A percentile compares a stretch with the other conserved stretches of the same genome.
Conservation (phyloP, 2,113 vertebrate genomes). For the Capra hircus region DNA sequence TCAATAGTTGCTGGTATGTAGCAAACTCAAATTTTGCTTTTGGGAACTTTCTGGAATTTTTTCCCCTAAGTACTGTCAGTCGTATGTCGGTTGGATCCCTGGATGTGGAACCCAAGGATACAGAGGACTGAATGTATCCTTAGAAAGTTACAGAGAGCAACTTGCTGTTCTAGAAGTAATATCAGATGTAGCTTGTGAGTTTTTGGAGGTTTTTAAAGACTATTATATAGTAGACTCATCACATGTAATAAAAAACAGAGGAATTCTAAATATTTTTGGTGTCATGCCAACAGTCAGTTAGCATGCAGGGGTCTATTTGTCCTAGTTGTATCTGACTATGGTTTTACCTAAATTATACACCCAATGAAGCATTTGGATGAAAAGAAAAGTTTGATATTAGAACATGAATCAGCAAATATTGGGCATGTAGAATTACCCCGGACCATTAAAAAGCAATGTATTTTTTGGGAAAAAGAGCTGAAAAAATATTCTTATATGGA, state of each 20-base stretch:
- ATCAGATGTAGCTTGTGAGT: neutral
- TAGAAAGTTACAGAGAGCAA: neutral
- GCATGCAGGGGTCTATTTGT: neutral
- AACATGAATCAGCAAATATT: constrained; percentile 8
- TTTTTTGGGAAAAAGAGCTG: neutral
- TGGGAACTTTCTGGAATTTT: neutral
- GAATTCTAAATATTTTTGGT: constrained; percentile 9
- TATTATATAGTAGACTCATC: neutral
- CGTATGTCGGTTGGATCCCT: neutral
- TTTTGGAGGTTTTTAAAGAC: constrained; percentile 23
- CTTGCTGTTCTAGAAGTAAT: neutral
- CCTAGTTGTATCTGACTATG: neutral
- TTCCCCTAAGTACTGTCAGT: neutral
- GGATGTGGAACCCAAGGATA: neutral
- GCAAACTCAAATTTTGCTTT: neutral
- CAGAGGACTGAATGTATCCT: neutral
- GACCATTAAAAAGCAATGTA: constrained; percentile 14
- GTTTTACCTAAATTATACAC: constrained; percentile 12
- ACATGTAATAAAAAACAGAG: neutral
- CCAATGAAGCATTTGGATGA: constrained; percentile 1
- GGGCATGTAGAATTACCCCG: neutral
- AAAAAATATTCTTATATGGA: neutral
- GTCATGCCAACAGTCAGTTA: neutral
- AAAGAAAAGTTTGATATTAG: neutral
- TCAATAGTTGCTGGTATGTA: neutral